Conservation (phyloP, 1,140 invertebrate genomes). For the Heliconius congener region DNA sequence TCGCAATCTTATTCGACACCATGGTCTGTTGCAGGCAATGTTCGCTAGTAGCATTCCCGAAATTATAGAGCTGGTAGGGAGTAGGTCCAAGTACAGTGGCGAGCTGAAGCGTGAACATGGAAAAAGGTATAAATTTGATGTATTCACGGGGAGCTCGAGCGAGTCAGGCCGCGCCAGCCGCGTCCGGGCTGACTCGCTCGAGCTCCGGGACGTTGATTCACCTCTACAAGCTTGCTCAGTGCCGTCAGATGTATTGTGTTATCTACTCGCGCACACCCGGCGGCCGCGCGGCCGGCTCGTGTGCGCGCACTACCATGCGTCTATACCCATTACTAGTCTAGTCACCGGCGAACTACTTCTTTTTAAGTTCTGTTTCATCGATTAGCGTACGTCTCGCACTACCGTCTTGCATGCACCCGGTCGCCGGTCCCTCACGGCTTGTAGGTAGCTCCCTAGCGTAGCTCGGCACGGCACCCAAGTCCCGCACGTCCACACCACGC, state of each 20-base stretch:
- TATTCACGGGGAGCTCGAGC: conserved; percentile 73
- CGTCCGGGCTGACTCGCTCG: conserved; percentile 64
- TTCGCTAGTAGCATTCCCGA: conserved; percentile 99
- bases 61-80: conserved; percentile 99
- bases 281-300: conserved; percentile 57
- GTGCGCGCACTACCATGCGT: conserved; percentile 76
- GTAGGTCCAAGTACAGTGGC: conserved; percentile 98
- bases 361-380: conserved; percentile 79
- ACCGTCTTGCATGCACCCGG: conserved; percentile 73
- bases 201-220: conserved; percentile 70
- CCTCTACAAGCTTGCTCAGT: conserved; percentile 79
- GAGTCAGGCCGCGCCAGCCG: conserved; percentile 59
- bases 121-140: conserved; percentile 99
- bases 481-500: conserved; percentile 72
- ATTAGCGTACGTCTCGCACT: conserved; percentile 74
- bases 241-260: conserved; percentile 82
- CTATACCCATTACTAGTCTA: conserved; percentile 75
- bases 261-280: conserved; percentile 77
- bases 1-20: conserved; percentile 75
- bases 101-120: conserved; percentile 98
- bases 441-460: conserved; percentile 74
- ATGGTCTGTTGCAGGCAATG: conserved; percentile 92
- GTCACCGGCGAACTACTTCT: conserved; percentile 75
- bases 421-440: conserved; percentile 69
- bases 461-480: conserved; percentile 78